These are phyloP conservation scores for Theonella swinhoei DNA, from an alignment of 37 sponge, comb jelly and placozoan genomes.

Conservation along the genomic window DNA sequence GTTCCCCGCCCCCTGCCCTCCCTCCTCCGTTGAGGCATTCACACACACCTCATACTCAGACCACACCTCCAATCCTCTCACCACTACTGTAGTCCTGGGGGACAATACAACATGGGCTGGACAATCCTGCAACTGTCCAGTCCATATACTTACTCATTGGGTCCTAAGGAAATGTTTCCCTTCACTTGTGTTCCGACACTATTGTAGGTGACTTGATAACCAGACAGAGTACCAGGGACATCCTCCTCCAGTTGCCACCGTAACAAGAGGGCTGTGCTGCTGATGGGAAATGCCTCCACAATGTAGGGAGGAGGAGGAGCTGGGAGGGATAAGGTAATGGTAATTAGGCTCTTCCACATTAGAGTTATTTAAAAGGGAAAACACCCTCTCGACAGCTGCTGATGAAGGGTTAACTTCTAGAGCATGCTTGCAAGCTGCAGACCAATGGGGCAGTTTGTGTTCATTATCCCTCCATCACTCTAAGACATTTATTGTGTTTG, in stretches of 20 bases:
- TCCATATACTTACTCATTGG: not conserved
- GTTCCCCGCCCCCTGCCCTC: not conserved
- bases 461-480: too few species aligned
- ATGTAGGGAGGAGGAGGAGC: not conserved
- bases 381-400: too few species aligned
- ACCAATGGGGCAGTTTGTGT: too few species aligned
- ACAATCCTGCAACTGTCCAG: too few species aligned
- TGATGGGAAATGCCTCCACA: not conserved
- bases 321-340: too few species aligned
- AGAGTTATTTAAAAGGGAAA: too few species aligned
- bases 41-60: not conserved
- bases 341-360: too few species aligned
- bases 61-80: not conserved
- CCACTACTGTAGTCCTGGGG: not conserved
- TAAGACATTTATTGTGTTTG: too few species aligned
- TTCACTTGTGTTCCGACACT: not conserved
- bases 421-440: too few species aligned
- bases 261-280: not conserved
- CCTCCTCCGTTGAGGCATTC: not conserved
- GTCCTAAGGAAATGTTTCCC: not conserved
- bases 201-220: not conserved
- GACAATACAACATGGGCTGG: too few species aligned
- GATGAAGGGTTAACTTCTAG: too few species aligned
- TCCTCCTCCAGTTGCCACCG: not conserved
- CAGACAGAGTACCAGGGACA: constrained; percentile 3